A percentile compares a stretch with the other conserved stretches of the same genome.
Evolutionary conservation across 2,113 vertebrate species (phyloP).

Genomic region (Brachyhypopomus occidentalis): DNA sequence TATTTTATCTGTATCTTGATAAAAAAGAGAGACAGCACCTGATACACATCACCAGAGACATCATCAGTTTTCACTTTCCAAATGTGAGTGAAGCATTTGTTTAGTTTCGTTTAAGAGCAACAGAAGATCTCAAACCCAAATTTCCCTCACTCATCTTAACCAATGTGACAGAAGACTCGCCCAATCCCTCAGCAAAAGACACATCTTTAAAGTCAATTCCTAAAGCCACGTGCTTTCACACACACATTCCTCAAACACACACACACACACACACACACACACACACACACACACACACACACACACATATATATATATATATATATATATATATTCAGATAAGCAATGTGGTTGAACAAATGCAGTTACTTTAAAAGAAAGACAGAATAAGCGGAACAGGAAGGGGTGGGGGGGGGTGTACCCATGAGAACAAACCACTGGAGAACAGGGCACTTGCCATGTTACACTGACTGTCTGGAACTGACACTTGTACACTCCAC

Average conservation of each 20-base stretch:
- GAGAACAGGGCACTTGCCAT: neutral
- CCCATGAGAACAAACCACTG: conserved; percentile 7
- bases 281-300: neutral
- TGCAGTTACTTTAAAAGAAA: conserved; percentile 40
- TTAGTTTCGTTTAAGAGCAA: neutral
- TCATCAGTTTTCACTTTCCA: no score
- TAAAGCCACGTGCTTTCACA: conserved; percentile 10
- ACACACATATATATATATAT: conserved; percentile 1
- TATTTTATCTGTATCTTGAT: neutral
- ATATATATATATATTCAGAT: neutral
- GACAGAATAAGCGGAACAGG: conserved; percentile 11
- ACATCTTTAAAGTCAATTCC: no score
- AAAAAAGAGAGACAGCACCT: neutral
- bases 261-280: conserved; percentile 10
- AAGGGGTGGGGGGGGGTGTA: neutral
- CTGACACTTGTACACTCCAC: conserved; percentile 36
- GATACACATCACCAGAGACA: no score
- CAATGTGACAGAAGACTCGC: neutral
- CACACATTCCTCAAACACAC: neutral
- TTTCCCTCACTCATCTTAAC: neutral
- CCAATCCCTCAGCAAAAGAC: conserved; percentile 32
- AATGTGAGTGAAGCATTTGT: neutral
- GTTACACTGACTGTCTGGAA: conserved; percentile 30
- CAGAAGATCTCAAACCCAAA: neutral
- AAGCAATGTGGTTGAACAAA: neutral